Conservation (phyloP, 2,888 invertebrate species). For the Neoscelio sp. region DNA sequence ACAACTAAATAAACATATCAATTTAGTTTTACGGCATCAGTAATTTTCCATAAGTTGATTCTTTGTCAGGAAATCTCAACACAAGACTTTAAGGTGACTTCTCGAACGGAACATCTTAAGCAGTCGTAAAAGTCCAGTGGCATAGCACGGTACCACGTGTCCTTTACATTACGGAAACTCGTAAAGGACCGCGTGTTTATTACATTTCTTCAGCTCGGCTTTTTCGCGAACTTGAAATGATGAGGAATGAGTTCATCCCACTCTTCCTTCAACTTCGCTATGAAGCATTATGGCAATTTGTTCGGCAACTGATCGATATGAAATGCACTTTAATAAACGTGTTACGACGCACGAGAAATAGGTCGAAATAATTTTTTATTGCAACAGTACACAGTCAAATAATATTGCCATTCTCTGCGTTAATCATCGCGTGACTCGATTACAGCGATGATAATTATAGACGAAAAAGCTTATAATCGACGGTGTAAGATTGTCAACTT, state of each 20-base stretch:
- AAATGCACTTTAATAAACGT: conserved; percentile 1
- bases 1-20: too few species aligned
- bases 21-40: conserved; percentile 17
- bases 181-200: conserved; percentile 40
- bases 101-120: conserved; percentile 15
- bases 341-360: background rate
- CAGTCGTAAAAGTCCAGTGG: conserved; percentile 33
- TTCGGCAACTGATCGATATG: conserved; percentile 12
- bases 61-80: conserved; percentile 11
- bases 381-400: background rate
- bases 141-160: conserved; percentile 28
- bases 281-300: conserved; percentile 22
- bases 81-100: conserved; percentile 13
- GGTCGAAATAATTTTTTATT: background rate
- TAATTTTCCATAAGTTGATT: conserved; percentile 19
- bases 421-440: background rate
- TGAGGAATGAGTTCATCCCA: conserved; percentile 28
- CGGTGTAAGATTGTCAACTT: background rate
- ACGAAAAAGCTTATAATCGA: background rate
- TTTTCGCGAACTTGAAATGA: conserved; percentile 16
- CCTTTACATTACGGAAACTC: conserved; percentile 44
- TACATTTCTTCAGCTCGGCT: conserved; percentile 15
- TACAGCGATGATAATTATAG: background rate
- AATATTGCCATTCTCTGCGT: background rate
- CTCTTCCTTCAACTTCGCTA: background rate